Base-by-base conservation (phyloP, 2,113 vertebrate species). In the Hepsetus odoe region DNA sequence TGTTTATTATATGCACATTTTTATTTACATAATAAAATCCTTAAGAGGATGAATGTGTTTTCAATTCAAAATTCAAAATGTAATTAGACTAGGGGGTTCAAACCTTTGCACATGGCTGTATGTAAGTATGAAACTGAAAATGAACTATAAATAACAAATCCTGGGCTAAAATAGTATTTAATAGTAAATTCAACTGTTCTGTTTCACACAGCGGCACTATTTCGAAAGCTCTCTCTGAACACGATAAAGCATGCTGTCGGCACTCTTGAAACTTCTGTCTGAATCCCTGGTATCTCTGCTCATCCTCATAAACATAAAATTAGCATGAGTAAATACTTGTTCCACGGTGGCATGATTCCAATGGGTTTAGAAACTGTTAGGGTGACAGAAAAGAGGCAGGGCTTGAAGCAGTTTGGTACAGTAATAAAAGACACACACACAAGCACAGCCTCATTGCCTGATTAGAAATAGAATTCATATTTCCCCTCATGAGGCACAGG, bases 401-500 rank as follows among this genome's bases (percentile, higher is more conserved):
- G 67, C 55, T 3, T 68, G 80, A 69, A 75, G 87, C 78, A 64
- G 77, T 62, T 64, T 76, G 59, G 51, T 67, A 61, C 33, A 38
- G 70, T 81, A 66, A 22, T 26, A 26, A 20, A 33, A 77, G 12
- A 61, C 51, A 20, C 76, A 77, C 30, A 44, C 32, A 72, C 32
- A 64, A 13, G 35, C 30, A 26, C 72, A 46, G 72, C 74, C 82
- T 56, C 59, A 69, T 42, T 30, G 76, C 53, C 78, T 87, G 85
- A 90, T 88, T 79, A 81, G 77, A 88, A 80, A 73, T 85, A 84
- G 80, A 83, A 88, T 82, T 42, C 72, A 62, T 72, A 55, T 84
- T 86, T 68, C 81, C 82, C 80, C 61, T 73, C 79, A 79, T 88
- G 85, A 89, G 82, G 81, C 71, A 87, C 59, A 72, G 80, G 56